Percentiles rank a stretch among this genome's conserved stretches.
Evolutionary conservation across 2,888 invertebrate genomes (phyloP).

Genomic region (Caenorhabditis parvicauda): DNA sequence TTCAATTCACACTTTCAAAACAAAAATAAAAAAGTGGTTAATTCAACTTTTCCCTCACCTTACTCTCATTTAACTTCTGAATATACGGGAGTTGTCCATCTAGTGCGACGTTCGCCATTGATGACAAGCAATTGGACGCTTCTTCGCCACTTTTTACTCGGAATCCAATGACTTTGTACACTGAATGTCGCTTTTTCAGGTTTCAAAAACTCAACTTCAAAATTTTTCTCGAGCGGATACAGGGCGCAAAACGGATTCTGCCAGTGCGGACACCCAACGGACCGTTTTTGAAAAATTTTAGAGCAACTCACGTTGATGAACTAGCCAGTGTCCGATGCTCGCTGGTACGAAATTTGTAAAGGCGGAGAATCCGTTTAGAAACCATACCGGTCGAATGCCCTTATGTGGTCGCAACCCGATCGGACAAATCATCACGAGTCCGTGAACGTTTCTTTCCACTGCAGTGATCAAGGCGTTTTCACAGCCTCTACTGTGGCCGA

Average conservation of each 20-base stretch:
- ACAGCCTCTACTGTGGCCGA: slow-evolving; percentile 37
- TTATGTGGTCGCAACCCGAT: slow-evolving; percentile 35
- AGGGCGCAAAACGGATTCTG: no score
- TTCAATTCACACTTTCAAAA: no score
- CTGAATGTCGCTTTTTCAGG: slow-evolving; percentile 8
- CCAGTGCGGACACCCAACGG: no score
- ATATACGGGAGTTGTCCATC: slow-evolving; percentile 10
- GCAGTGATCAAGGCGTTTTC: slow-evolving; percentile 37
- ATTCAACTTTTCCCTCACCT: slow-evolving; percentile 6
- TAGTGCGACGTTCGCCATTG: slow-evolving; percentile 17
- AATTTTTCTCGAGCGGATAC: no score
- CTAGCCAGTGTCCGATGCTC: slow-evolving; percentile 11
- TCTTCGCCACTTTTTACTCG: slow-evolving; percentile 18
- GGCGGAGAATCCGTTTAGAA: slow-evolving; percentile 8
- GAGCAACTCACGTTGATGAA: slow-evolving; percentile 16
- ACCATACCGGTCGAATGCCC: slow-evolving; percentile 30
- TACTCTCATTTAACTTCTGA: slow-evolving; percentile 11
- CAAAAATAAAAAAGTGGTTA: not conserved
- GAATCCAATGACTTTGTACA: slow-evolving; percentile 27
- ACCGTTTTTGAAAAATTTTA: not conserved
- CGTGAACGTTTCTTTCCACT: slow-evolving; percentile 11
- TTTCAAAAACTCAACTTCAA: not conserved
- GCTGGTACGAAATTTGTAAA: slow-evolving; percentile 12
- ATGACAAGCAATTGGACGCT: slow-evolving; percentile 23
- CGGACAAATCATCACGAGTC: slow-evolving; percentile 34